Conservation (phyloP, 2,113 vertebrate genomes). For the Ophiodon elongatus region DNA sequence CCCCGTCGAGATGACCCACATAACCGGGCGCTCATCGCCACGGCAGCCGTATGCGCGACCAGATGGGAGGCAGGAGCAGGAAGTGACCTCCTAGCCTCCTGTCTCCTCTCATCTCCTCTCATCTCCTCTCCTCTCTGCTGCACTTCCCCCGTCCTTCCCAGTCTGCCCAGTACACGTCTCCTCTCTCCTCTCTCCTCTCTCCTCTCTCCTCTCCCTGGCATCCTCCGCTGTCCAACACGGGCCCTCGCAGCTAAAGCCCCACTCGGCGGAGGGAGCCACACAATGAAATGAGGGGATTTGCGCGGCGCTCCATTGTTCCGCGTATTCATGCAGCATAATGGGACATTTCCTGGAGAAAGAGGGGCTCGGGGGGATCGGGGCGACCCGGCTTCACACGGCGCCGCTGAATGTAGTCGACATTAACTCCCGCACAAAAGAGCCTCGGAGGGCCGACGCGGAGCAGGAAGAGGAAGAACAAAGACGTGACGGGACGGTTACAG, state of each 20-base stretch:
- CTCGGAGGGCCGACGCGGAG: too few relatives aligned
- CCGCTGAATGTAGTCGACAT: constrained; percentile 51
- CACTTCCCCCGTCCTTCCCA: not conserved
- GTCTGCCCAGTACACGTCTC: not conserved
- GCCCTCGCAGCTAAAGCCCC: constrained; percentile 55
- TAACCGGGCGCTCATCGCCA: constrained; percentile 22
- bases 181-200: too few relatives aligned
- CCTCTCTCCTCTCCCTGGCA: constrained; percentile 27
- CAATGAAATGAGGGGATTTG: constrained; percentile 72
- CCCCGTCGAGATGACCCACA: constrained; percentile 22
- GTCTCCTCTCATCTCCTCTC: constrained; percentile 52
- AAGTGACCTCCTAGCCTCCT: constrained; percentile 65
- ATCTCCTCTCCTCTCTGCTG: constrained; percentile 16
- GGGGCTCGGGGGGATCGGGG: constrained; percentile 48
- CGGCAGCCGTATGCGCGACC: constrained; percentile 58
- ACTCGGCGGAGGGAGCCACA: constrained; percentile 39
- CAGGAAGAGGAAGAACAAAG: too few relatives aligned
- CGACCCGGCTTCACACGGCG: constrained; percentile 57
- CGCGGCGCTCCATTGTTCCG: constrained; percentile 68
- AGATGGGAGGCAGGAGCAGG: constrained; percentile 67
- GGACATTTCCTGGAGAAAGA: constrained; percentile 64
- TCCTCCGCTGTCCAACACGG: constrained; percentile 26
- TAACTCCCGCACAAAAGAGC: constrained; percentile 51
- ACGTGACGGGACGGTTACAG: too few relatives aligned
- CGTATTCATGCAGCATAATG: constrained; percentile 60